These are phyloP conservation scores for Thermophis baileyi DNA, from an alignment of 2,113 vertebrate species.

Conservation along the genomic window DNA sequence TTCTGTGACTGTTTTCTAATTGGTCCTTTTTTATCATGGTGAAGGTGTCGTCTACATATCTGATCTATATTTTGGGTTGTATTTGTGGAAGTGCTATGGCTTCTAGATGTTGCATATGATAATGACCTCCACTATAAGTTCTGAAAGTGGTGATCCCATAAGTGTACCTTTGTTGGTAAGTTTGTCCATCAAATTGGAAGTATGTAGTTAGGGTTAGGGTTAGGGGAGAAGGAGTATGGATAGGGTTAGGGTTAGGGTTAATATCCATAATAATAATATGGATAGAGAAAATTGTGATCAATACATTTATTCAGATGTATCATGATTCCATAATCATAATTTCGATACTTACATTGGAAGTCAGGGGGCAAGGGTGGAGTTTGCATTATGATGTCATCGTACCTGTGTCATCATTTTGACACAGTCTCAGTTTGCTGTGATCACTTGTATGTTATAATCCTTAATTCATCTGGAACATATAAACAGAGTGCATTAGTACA, in stretches of 20 bases:
- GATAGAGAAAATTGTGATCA: background rate
- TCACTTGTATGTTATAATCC: background rate
- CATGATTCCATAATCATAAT: background rate
- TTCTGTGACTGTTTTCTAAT: background rate
- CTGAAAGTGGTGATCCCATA: background rate
- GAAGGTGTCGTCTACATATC: background rate
- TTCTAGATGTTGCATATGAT: background rate
- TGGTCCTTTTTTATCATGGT: background rate
- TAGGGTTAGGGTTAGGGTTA: no score
- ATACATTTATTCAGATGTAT: background rate
- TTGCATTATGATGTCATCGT: background rate
- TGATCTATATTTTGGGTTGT: background rate
- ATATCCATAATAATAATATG: no score
- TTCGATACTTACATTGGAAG: background rate
- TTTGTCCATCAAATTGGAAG: background rate
- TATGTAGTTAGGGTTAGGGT: background rate
- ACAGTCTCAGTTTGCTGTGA: slow-evolving; percentile 21
- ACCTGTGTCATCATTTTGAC: slow-evolving; percentile 17
- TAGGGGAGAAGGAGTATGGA: no score
- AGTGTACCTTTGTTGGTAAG: background rate
- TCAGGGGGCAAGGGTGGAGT: background rate
- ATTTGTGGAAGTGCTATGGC: background rate
- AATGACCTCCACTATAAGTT: background rate
- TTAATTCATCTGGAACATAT: background rate
- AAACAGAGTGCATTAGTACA: background rate